phyloP scores from a whole-genome alignment of 2,888 invertebrate genomes.

The Habrosyne pyritoides region DNA sequence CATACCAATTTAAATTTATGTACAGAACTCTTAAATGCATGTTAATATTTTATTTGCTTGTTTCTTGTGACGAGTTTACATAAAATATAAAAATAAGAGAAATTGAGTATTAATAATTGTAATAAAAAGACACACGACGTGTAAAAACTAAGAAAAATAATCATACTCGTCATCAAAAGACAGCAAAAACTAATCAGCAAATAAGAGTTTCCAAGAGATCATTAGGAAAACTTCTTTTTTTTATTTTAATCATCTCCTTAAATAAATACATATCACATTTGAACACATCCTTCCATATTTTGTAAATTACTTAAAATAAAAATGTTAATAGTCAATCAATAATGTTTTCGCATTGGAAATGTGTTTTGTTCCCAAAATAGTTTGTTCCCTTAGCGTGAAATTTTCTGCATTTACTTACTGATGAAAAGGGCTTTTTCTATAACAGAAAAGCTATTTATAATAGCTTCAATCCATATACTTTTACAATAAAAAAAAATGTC shows the following conservation, averaged over 20 bases:
- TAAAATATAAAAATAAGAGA: not conserved
- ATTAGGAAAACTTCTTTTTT: slow-evolving; percentile 81
- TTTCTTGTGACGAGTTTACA: slow-evolving; percentile 23
- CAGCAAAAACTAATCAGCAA: slow-evolving; percentile 54
- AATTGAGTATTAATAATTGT: not conserved
- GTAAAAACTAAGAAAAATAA: not conserved
- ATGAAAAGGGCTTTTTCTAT: too few relatives aligned
- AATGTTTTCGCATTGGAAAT: slow-evolving; percentile 15
- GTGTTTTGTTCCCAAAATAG: slow-evolving; percentile 52
- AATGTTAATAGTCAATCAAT: not conserved
- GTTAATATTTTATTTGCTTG: slow-evolving; percentile 25
- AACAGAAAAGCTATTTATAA: too few relatives aligned
- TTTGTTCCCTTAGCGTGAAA: slow-evolving; percentile 49
- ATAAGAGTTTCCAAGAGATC: slow-evolving; percentile 82
- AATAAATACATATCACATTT: slow-evolving; percentile 82
- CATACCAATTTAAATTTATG: slow-evolving; percentile 81
- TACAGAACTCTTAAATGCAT: slow-evolving; percentile 77
- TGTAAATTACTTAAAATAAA: slow-evolving; percentile 38
- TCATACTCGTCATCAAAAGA: slow-evolving; percentile 42
- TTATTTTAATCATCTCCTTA: slow-evolving; percentile 67
- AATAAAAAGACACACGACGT: not conserved
- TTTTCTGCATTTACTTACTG: too few relatives aligned
- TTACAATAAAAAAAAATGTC: too few relatives aligned
- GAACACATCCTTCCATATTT: slow-evolving; percentile 78
- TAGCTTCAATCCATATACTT: too few relatives aligned